phyloP scores from a whole-genome alignment of 2,797 vertebrate genomes.

The Muscicapa striata region DNA sequence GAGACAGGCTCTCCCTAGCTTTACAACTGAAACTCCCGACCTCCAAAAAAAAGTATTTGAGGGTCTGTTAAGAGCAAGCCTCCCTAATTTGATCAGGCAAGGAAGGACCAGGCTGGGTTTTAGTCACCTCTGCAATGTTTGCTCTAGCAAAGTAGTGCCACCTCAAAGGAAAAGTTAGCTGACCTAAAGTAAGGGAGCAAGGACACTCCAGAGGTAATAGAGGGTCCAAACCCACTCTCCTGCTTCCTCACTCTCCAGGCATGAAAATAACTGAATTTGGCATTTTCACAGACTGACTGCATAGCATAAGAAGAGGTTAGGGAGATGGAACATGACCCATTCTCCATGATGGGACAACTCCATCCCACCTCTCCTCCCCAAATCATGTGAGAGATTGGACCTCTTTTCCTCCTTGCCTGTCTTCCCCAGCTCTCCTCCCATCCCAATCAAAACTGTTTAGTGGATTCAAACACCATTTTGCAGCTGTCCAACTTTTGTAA shows the following conservation, averaged over 20 bases:
- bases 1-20: neutral
- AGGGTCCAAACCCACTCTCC: neutral
- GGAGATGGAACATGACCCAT: neutral
- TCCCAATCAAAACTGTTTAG: neutral
- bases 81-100: neutral
- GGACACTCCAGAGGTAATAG: neutral
- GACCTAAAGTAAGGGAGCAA: neutral
- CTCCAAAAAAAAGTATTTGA: neutral
- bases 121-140: neutral
- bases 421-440: neutral
- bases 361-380: neutral
- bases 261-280: neutral
- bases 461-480: neutral
- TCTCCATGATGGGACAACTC: neutral
- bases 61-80: neutral
- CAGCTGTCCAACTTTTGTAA: neutral
- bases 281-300: neutral
- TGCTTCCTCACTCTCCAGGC: fast-evolving
- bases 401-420: too few relatives aligned
- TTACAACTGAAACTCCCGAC: neutral
- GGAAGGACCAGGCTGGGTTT: neutral
- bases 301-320: neutral
- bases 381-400: neutral
- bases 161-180: neutral
- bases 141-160: neutral